Base-by-base conservation (phyloP, 2,888 invertebrate species). In the Scaptomyza tumidula region DNA sequence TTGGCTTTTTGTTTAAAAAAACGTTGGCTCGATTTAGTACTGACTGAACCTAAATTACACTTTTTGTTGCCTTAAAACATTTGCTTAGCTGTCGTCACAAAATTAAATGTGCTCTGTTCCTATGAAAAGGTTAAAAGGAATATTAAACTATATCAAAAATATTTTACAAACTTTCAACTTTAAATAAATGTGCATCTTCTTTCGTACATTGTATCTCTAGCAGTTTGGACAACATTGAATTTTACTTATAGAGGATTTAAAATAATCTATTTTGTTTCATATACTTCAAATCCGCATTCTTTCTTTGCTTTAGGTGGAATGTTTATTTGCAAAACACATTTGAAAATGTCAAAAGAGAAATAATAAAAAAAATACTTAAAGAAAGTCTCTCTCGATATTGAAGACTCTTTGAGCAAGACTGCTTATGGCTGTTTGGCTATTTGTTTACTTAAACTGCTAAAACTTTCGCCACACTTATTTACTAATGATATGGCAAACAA, bases 381-480 rank as follows among this genome's bases (percentile, higher is more conserved):
- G 31, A 39, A 57, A 27, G 46, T 27, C 59, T n/a, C 59, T n/a
- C 46, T 48, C 35, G n/a, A 43, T 19, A 19, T 16, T 58, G 46
- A 55, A 59, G 58, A 56, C 63, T 59, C 48, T 50, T 62, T 54
- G 55, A 70, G 69, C 70, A 69, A 27, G 33, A 11, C 33, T 27
- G 29, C 29, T 69, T 57, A 46, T 19, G 45, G 13, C 33, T 61
- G 57, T 48, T n/a, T n/a, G n/a, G n/a, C n/a, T 56, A 68, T 68
- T 74, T 59, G 43, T 41, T 59, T 52, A 45, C 41, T 31, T 50
- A 29, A 45, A 54, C 37, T 48, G 62, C 31, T 64, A 48, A 55
- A 56, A 62, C 67, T 67, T 72, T 66, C 57, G 76, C 65, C 76
- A 71, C 71, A 74, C 66, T 71, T 71, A 59, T 33, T 44, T 43